phyloP scores from a whole-genome alignment of 2,888 invertebrate genomes.

The Biston betularia region DNA sequence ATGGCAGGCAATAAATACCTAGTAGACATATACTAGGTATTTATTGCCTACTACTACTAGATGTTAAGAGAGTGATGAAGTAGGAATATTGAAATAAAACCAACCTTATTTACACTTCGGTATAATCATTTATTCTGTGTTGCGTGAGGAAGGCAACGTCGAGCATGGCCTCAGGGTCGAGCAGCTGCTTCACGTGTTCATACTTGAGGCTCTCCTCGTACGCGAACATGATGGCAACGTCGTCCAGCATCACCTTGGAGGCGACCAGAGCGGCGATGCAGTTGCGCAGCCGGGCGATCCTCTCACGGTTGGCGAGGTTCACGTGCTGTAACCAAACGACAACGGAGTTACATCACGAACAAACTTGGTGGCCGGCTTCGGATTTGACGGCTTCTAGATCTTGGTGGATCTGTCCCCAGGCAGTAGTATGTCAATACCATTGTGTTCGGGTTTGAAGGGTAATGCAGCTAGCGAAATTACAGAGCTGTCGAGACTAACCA shows the following conservation, averaged over 20 bases:
- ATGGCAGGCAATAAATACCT: too few relatives aligned
- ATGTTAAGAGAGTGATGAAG: background rate
- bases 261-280: conserved; percentile 95
- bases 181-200: conserved; percentile 89
- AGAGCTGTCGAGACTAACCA: too few relatives aligned
- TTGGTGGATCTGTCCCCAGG: too few relatives aligned
- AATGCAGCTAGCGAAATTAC: too few relatives aligned
- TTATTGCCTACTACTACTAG: background rate
- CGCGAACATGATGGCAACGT: conserved; percentile 96
- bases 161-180: conserved; percentile 94
- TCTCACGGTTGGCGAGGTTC: conserved; percentile 90
- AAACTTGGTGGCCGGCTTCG: too few relatives aligned
- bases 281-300: conserved; percentile 95
- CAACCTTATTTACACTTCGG: conserved; percentile 64
- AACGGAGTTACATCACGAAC: too few relatives aligned
- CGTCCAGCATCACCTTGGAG: conserved; percentile 95
- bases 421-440: too few relatives aligned
- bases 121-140: conserved; percentile 87
- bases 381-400: too few relatives aligned
- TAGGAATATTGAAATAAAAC: conserved; percentile 31
- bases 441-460: too few relatives aligned
- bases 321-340: conserved; percentile 85
- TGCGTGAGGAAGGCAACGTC: conserved; percentile 93
- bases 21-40: background rate
- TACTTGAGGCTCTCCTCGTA: conserved; percentile 96